Conservation (phyloP, 2,113 vertebrate genomes). For the Cebus imitator region DNA sequence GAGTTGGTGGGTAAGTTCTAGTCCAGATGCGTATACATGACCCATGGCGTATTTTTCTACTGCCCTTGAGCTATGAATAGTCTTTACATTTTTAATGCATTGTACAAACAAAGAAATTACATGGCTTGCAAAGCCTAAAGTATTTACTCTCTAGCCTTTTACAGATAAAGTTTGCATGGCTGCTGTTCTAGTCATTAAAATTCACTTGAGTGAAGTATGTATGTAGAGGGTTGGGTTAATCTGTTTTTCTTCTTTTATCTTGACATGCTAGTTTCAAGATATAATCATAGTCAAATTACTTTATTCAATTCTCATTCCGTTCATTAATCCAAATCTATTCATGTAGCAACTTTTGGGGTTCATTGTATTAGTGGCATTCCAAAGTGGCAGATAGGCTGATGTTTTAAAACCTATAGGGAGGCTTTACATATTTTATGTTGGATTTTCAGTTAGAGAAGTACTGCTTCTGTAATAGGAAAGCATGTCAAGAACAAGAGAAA, state of each 20-base stretch:
- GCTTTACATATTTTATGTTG: not conserved
- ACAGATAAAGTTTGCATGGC: not conserved
- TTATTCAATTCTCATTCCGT: constrained; percentile 1
- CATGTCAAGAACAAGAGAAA: not conserved
- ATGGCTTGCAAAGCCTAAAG: not conserved
- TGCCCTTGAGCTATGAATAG: not conserved
- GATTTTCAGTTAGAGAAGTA: not conserved
- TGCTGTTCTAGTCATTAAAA: not conserved
- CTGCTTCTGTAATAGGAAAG: constrained; percentile 12
- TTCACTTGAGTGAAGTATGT: not conserved
- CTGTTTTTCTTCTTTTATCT: not conserved
- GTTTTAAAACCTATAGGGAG: not conserved
- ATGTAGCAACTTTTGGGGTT: not conserved
- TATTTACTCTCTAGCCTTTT: not conserved
- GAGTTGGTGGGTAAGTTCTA: not conserved
- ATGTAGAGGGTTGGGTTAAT: not conserved
- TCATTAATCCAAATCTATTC: constrained; percentile 13
- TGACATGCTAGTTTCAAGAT: not conserved
- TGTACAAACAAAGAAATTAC: not conserved
- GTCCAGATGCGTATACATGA: not conserved
- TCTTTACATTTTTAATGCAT: not conserved
- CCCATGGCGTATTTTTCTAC: not conserved
- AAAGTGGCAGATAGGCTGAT: not conserved
- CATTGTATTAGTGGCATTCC: not conserved
- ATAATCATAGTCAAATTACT: not conserved